Evolutionary conservation across 1,140 invertebrate species (phyloP), one percentile per base, ranked within the genome.

Genomic region (Macrosteles quadrilineatus): DNA sequence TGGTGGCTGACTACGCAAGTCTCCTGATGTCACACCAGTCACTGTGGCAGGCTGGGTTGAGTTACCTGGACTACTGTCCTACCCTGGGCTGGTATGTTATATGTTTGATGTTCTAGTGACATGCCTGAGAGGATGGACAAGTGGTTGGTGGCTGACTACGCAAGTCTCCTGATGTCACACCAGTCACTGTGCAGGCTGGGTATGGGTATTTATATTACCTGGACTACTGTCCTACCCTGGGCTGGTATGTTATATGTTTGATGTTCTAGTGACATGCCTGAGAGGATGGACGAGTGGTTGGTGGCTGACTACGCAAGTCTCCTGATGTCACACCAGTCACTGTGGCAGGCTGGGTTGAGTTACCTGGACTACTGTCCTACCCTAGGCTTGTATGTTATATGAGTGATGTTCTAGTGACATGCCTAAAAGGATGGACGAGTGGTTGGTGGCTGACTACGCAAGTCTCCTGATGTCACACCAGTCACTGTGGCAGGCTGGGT

Each of bases 41-140:
- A 32, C 82, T 98, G 2, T 98, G 96, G 96, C 88, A 94, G 74
- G 87, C 94, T 73, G 94, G 93, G 1, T 85, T 95, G n/a, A 90
- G 89, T 73, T 98, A 98, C 80, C 82, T 98, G 21, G 90, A 93
- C 75, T 83, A 91, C 62, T 93, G 93, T 80, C 85, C 88, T 0
- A 81, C 81, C 2, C 86, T 89, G 80, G 93, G 91, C 29, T 74
- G 30, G 86, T 85, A 45, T 83, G 85, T 65, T 80, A 87, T 70
- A 83, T n/a, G n/a, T n/a, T n/a, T n/a, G n/a, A n/a, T n/a, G n/a
- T n/a, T 31, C 55, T 64, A 70, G 32, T 66, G 40, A 19, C 14
- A 57, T 66, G 21, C 67, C 30, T 32, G 1, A 53, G 19, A 30
- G 83, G 57, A 80, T 97, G 27, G 84, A 94, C 25, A 91, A 97